Evolutionary conservation across 2,888 invertebrate genomes (phyloP).

Genomic region (Stratiomys singularior): DNA sequence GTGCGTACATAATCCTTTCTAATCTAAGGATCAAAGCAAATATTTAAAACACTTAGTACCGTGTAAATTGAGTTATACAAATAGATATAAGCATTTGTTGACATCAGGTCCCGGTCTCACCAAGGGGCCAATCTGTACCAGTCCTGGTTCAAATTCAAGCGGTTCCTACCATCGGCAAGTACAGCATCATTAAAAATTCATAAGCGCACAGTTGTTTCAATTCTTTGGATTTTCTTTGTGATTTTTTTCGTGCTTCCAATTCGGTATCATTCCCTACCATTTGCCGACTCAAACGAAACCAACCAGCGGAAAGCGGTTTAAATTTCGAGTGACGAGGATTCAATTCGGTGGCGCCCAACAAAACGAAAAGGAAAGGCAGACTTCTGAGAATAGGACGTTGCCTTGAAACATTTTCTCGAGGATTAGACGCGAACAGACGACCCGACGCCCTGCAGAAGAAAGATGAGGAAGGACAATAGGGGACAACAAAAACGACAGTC

Average conservation of each 20-base stretch:
- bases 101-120: conserved; percentile 14
- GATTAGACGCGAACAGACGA: conserved; percentile 1
- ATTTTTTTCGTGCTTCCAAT: conserved; percentile 27
- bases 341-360: not conserved
- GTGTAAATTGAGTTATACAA: conserved; percentile 42
- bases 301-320: conserved; percentile 14
- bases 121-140: conserved; percentile 4
- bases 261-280: conserved; percentile 37
- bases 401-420: conserved; percentile 15
- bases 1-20: conserved; percentile 41
- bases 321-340: conserved; percentile 21
- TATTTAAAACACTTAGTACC: conserved; percentile 40
- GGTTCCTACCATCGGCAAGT: not conserved
- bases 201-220: conserved; percentile 44
- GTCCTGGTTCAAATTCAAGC: not conserved
- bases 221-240: conserved; percentile 33
- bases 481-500: not conserved
- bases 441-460: not conserved
- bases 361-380: not conserved
- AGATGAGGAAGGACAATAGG: not conserved
- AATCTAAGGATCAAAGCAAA: conserved; percentile 42
- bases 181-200: conserved; percentile 43
- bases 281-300: conserved; percentile 30
- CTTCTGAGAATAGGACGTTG: not conserved
- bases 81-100: conserved; percentile 38